Conservation (phyloP, 2,888 invertebrate species). For the Chrysolina haemoptera region DNA sequence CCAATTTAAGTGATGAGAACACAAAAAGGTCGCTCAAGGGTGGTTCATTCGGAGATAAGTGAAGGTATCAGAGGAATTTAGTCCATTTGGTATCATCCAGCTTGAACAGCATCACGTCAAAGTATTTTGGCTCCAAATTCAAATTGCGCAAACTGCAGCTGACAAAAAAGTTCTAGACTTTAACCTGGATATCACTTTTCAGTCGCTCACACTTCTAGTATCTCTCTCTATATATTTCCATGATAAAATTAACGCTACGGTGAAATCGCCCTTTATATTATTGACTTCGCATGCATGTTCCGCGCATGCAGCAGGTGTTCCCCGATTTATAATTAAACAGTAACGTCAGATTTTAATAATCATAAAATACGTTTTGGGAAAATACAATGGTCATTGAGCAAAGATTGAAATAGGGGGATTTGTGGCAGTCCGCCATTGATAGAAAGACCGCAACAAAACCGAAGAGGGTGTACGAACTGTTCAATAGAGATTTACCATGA, state of each 20-base stretch:
- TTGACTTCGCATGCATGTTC: conserved; percentile 40
- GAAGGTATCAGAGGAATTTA: too few species aligned
- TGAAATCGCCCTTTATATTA: conserved; percentile 3
- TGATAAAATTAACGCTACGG: not conserved
- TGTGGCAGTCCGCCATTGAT: conserved; percentile 51
- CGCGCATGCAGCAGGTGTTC: conserved; percentile 57
- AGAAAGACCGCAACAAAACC: conserved; percentile 54
- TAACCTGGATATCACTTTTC: too few species aligned
- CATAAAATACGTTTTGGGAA: conserved; percentile 66
- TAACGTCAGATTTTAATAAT: conserved; percentile 64
- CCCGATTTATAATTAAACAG: conserved; percentile 58
- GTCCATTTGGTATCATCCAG: too few species aligned
- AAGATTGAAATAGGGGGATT: conserved; percentile 55
- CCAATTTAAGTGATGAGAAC: too few species aligned
- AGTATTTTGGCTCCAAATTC: too few species aligned
- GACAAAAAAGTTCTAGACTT: too few species aligned
- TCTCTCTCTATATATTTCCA: not conserved
- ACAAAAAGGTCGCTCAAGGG: too few species aligned
- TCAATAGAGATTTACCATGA: conserved; percentile 63
- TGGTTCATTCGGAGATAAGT: too few species aligned
- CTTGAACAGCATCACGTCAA: too few species aligned
- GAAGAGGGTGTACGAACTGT: conserved; percentile 56
- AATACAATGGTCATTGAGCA: conserved; percentile 66
- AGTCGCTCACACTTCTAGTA: too few species aligned
- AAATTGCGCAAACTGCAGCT: too few species aligned